A percentile compares a stretch with the other conserved stretches of the same genome.
These are phyloP conservation scores for Mus caroli DNA, from an alignment of 2,797 vertebrate genomes.

Conservation along the genomic window DNA sequence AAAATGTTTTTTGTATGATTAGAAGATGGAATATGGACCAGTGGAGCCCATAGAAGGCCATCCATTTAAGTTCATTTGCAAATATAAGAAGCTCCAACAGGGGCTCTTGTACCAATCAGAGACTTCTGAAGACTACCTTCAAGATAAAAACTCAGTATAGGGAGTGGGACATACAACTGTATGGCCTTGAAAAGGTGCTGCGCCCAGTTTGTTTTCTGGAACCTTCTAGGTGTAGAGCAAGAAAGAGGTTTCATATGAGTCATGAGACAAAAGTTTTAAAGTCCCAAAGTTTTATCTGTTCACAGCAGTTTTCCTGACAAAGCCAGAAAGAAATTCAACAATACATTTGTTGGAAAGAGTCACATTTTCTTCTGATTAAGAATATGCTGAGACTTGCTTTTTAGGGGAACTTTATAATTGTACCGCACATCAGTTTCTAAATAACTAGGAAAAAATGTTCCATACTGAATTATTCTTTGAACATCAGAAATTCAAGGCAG, in stretches of 20 bases:
- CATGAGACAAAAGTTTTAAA: conserved; percentile 65
- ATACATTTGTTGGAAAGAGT: conserved; percentile 76
- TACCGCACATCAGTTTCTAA: conserved; percentile 79
- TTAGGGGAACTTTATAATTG: conserved; percentile 78
- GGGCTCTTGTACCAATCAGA: not conserved
- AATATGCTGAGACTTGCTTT: conserved; percentile 83
- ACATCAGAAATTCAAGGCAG: conserved; percentile 75
- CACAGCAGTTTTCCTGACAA: conserved; percentile 75
- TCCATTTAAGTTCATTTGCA: not conserved
- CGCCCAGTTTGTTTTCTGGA: not conserved
- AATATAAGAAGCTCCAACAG: not conserved
- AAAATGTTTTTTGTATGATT: not conserved
- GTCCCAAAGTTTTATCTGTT: conserved; percentile 68
- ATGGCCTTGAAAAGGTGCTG: conserved; percentile 19
- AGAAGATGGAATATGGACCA: not conserved
- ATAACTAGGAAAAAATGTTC: conserved; percentile 75
- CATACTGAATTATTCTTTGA: conserved; percentile 73
- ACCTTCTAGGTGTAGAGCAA: not conserved
- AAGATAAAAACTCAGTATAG: not conserved
- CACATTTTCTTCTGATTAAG: conserved; percentile 80
- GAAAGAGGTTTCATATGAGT: conserved; percentile 43
- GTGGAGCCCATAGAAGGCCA: not conserved
- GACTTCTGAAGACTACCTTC: not conserved
- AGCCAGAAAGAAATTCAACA: conserved; percentile 76
- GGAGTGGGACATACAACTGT: not conserved